Conservation (phyloP, 2,113 vertebrate genomes). For the Sardina pilchardus region DNA sequence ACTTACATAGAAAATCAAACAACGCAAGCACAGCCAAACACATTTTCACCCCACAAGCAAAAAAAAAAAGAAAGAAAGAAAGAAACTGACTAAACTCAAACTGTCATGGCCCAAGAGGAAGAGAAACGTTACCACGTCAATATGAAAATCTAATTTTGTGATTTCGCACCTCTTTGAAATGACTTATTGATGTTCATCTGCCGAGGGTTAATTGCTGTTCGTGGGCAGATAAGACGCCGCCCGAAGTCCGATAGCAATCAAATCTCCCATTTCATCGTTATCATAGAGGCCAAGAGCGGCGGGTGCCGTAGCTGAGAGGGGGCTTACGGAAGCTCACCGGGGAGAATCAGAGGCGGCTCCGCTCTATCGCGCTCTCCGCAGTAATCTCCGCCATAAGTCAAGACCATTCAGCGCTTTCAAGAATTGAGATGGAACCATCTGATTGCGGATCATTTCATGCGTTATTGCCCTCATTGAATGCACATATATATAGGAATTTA, state of each 20-base stretch:
- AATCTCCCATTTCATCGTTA: slow-evolving; percentile 54
- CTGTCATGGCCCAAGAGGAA: not conserved
- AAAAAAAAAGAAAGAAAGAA: too few relatives aligned
- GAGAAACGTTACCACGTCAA: not conserved
- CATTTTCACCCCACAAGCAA: not conserved
- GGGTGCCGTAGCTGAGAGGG: slow-evolving; percentile 43
- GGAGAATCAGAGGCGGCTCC: not conserved
- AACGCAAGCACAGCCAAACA: not conserved
- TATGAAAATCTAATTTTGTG: slow-evolving; percentile 36
- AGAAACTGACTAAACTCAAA: not conserved
- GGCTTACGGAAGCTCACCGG: slow-evolving; percentile 24
- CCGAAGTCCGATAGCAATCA: slow-evolving; percentile 57
- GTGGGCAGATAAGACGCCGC: slow-evolving; percentile 58
- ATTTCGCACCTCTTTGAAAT: slow-evolving; percentile 40
- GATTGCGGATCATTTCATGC: not conserved
- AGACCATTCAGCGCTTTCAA: not conserved
- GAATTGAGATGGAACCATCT: not conserved
- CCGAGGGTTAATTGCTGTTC: slow-evolving; percentile 67
- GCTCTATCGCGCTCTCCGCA: not conserved
- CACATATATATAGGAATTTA: not conserved
- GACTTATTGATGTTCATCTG: slow-evolving; percentile 67
- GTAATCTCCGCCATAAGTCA: slow-evolving; percentile 48
- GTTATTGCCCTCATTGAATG: not conserved
- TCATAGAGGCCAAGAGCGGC: slow-evolving; percentile 53
- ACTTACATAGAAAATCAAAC: not conserved